These are phyloP conservation scores for Meganola albula DNA, from an alignment of 2,888 invertebrate genomes.

Conservation along the genomic window DNA sequence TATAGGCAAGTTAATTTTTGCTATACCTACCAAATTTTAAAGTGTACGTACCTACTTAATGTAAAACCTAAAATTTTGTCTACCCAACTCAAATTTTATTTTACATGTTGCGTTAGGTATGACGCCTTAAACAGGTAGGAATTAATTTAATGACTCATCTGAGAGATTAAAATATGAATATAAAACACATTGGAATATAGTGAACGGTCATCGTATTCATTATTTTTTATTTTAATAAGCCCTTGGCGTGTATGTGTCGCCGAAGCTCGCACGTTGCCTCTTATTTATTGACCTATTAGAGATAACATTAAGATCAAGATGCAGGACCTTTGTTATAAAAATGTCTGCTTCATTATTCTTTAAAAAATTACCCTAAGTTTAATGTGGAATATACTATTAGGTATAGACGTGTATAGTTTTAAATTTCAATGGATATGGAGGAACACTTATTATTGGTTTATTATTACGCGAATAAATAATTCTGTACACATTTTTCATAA, in stretches of 20 bases:
- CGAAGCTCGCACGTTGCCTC: constrained; percentile 74
- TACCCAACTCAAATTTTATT: no score
- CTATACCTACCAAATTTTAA: no score
- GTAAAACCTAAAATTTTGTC: no score
- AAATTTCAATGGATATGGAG: no score
- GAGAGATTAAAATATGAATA: constrained; percentile 58
- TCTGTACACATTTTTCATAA: no score
- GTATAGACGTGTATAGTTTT: no score
- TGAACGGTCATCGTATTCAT: constrained; percentile 58
- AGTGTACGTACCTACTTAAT: no score
- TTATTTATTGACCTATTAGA: constrained; percentile 79
- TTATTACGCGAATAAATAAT: no score
- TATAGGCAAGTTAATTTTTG: no score
- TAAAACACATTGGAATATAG: constrained; percentile 55
- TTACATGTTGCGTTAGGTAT: no score
- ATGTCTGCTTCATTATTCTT: constrained; percentile 76
- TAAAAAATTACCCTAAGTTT: constrained; percentile 57
- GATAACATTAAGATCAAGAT: constrained; percentile 78
- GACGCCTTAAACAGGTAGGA: constrained; percentile 15
- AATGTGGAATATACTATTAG: no score
- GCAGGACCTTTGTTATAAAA: constrained; percentile 78
- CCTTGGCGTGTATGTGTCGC: constrained; percentile 67
- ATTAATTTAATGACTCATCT: constrained; percentile 41
- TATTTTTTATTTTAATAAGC: constrained; percentile 70
- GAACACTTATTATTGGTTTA: no score